Evolutionary conservation across 2,888 invertebrate genomes (phyloP).

Genomic region (Agriopis leucophaearia): DNA sequence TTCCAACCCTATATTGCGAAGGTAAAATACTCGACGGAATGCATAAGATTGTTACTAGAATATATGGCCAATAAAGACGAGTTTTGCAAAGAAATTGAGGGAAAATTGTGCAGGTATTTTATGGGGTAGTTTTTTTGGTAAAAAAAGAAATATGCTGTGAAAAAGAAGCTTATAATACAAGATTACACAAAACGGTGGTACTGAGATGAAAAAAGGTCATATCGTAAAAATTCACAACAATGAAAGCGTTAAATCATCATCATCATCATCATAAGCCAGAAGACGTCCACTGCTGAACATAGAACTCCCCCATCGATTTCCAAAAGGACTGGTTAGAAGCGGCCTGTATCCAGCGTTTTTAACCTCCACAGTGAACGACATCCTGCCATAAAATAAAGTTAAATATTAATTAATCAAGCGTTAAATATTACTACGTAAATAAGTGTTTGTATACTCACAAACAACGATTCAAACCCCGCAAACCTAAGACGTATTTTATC

Average conservation of each 20-base stretch:
- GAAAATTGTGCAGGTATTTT: slow-evolving; percentile 12
- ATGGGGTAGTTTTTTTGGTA: neutral
- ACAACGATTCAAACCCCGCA: neutral
- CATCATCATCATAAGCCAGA: too few relatives aligned
- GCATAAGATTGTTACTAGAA: slow-evolving; percentile 25
- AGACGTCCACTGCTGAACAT: too few relatives aligned
- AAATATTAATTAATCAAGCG: too few relatives aligned
- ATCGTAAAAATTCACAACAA: too few relatives aligned
- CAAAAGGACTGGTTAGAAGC: too few relatives aligned
- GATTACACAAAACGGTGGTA: too few relatives aligned
- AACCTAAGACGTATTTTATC: neutral
- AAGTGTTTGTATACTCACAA: neutral
- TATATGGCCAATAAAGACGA: slow-evolving; percentile 21
- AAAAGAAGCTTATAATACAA: neutral
- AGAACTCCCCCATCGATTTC: too few relatives aligned
- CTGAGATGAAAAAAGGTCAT: neutral
- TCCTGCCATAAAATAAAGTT: too few relatives aligned
- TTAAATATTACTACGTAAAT: too few relatives aligned
- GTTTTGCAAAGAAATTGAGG: slow-evolving; percentile 15
- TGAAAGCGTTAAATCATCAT: too few relatives aligned
- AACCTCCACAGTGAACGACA: too few relatives aligned
- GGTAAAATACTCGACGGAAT: slow-evolving; percentile 19
- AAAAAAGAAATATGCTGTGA: neutral
- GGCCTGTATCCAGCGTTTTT: too few relatives aligned
- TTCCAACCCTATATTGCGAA: slow-evolving; percentile 18